These are phyloP conservation scores for Danio kyathit DNA, from an alignment of 2,797 vertebrate species.

Conservation along the genomic window DNA sequence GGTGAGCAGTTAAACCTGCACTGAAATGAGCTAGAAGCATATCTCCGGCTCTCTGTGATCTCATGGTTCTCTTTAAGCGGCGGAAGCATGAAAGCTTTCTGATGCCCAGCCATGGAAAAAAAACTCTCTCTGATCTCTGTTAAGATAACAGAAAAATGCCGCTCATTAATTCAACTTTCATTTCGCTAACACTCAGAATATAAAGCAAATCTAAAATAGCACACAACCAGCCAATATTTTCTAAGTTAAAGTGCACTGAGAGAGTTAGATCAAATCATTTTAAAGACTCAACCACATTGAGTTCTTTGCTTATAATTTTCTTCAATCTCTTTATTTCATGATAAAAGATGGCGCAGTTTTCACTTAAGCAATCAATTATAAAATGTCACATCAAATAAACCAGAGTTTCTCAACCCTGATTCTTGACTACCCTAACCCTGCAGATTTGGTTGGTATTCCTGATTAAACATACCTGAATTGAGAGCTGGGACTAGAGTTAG, in stretches of 20 bases:
- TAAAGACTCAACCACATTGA: neutral
- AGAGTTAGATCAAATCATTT: neutral
- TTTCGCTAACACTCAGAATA: neutral
- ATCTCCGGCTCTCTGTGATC: constrained; percentile 30
- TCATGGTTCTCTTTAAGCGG: constrained; percentile 35
- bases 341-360: neutral
- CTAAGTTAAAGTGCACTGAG: neutral
- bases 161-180: neutral
- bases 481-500: no score
- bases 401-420: neutral
- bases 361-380: neutral
- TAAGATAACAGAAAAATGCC: constrained; percentile 9
- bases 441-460: no score
- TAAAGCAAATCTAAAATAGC: neutral
- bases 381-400: neutral
- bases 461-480: no score
- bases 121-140: constrained; percentile 44
- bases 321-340: neutral
- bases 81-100: constrained; percentile 23
- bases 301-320: neutral
- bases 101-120: neutral
- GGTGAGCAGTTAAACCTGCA: constrained; percentile 5
- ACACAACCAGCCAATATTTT: constrained; percentile 1
- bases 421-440: neutral
- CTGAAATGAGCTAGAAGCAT: constrained; percentile 33